These are phyloP conservation scores for Ptilonorhynchus violaceus DNA, from an alignment of 2,113 vertebrate genomes.

Conservation along the genomic window DNA sequence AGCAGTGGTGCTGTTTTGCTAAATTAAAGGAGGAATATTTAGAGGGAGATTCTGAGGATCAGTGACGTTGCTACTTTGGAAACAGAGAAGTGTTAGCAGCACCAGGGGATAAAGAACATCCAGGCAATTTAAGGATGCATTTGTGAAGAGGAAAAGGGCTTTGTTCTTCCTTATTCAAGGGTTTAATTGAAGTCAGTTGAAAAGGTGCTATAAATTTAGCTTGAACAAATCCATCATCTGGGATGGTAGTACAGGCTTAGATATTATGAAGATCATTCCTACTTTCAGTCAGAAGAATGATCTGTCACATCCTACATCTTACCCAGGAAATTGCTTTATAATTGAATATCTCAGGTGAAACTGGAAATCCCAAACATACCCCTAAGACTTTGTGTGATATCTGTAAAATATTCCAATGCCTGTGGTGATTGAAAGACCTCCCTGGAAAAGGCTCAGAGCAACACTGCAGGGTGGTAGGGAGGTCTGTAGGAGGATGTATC, in stretches of 20 bases:
- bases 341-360: not conserved
- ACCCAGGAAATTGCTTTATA: not conserved
- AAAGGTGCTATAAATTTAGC: conserved; percentile 14
- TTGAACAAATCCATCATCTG: conserved; percentile 27
- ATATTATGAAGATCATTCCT: conserved; percentile 30
- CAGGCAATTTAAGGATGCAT: not conserved
- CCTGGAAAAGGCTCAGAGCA: not conserved
- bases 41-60: not conserved
- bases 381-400: not conserved
- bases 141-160: not conserved
- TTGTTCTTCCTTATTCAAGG: conserved; percentile 6
- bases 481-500: not conserved
- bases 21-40: not conserved
- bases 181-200: conserved; percentile 11
- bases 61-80: not conserved
- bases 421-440: not conserved
- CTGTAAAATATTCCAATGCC: not conserved
- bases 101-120: not conserved
- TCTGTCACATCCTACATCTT: not conserved
- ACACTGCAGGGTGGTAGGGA: not conserved
- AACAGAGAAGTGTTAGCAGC: not conserved
- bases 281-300: not conserved
- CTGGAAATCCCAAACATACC: not conserved
- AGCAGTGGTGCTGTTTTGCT: not conserved
- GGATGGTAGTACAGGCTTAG: not conserved